phyloP scores from a whole-genome alignment of 2,888 invertebrate species.

The Aspidiotus rigidus region DNA sequence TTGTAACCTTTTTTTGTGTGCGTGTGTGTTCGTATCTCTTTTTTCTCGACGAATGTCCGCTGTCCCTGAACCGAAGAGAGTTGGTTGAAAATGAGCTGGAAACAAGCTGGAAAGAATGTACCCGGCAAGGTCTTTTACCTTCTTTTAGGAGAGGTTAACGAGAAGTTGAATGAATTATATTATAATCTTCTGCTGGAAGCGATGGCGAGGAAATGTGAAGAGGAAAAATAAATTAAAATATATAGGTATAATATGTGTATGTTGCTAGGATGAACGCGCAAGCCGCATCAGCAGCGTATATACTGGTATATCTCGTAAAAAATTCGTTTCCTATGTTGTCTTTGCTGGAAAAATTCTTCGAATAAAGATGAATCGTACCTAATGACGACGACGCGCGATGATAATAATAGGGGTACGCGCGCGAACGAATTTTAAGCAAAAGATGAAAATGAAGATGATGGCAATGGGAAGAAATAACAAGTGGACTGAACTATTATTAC shows the following conservation, averaged over 20 bases:
- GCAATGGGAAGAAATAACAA: no score
- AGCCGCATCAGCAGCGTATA: no score
- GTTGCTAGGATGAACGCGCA: no score
- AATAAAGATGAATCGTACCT: no score
- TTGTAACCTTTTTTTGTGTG: not conserved
- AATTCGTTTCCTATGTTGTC: no score
- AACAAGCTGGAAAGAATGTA: constrained; percentile 31
- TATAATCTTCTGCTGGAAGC: constrained; percentile 1
- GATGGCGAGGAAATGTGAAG: not conserved
- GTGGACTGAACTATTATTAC: no score
- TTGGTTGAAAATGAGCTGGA: constrained; percentile 29
- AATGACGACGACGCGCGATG: no score
- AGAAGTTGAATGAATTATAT: constrained; percentile 31
- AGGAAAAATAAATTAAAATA: not conserved
- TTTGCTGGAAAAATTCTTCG: no score
- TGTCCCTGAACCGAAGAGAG: constrained; percentile 24
- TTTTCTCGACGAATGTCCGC: constrained; percentile 21
- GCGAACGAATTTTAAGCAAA: no score
- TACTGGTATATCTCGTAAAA: no score
- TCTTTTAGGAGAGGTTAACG: constrained; percentile 25
- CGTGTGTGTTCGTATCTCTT: constrained; percentile 9
- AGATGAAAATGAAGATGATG: no score
- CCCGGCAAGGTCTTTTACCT: constrained; percentile 27
- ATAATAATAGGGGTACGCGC: no score
- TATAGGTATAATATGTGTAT: not conserved